Conservation (phyloP, 2,113 vertebrate genomes). For the Microtus richardsoni region DNA sequence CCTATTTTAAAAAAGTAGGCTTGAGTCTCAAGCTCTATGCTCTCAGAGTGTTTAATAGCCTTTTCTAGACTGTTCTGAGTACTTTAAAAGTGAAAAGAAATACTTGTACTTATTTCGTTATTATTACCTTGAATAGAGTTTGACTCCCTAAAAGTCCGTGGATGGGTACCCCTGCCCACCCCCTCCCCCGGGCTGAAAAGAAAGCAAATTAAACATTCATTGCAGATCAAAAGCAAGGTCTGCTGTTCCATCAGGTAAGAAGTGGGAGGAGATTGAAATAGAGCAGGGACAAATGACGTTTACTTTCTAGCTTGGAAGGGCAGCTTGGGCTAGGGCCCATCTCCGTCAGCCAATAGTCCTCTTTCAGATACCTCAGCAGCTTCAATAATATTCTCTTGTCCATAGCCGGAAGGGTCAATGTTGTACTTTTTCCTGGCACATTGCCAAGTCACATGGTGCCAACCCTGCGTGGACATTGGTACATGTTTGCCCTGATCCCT, state of each 20-base stretch:
- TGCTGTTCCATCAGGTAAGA: not conserved
- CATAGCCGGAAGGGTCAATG: not conserved
- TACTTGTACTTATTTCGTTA: not conserved
- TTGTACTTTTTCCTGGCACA: accelerated
- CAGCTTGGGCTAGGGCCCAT: not conserved
- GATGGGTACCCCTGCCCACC: not conserved
- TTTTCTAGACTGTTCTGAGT: conserved; percentile 49
- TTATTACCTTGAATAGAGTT: not conserved
- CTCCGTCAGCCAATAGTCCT: not conserved
- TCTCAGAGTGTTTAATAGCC: not conserved
- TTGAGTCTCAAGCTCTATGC: not conserved
- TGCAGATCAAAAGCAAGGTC: not conserved
- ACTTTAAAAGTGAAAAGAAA: conserved; percentile 23
- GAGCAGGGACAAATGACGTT: not conserved
- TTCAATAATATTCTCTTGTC: not conserved
- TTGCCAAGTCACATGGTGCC: not conserved
- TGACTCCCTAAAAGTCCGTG: not conserved
- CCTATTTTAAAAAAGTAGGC: not conserved
- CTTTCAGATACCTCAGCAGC: not conserved
- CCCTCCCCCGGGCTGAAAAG: not conserved
- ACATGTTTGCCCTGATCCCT: too few relatives aligned
- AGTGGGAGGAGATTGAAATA: not conserved
- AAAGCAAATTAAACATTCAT: not conserved
- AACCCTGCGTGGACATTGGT: not conserved
- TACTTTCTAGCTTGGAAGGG: not conserved